These are phyloP conservation scores for Dendrolimus punctatus DNA, from an alignment of 1,140 invertebrate genomes.

Conservation along the genomic window DNA sequence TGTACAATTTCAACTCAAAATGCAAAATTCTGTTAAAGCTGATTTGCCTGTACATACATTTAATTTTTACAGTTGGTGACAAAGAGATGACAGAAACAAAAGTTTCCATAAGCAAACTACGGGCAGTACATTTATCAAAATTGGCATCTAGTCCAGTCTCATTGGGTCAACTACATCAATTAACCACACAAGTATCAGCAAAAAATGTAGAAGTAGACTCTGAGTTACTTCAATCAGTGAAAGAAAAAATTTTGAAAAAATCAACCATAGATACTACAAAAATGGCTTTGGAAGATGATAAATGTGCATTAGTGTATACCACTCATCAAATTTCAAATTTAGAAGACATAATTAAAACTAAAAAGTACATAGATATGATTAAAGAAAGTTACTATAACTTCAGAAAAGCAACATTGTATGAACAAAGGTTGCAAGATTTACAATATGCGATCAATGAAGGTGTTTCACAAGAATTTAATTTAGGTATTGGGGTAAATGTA, in stretches of 20 bases:
- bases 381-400: constrained; percentile 70
- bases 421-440: constrained; percentile 62
- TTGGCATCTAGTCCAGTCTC: constrained; percentile 73
- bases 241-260: constrained; percentile 58
- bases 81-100: constrained; percentile 74
- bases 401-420: constrained; percentile 61
- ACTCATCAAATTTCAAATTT: constrained; percentile 45
- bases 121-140: constrained; percentile 75
- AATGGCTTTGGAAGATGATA: constrained; percentile 55
- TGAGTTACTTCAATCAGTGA: constrained; percentile 61
- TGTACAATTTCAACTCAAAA: too few species aligned
- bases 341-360: constrained; percentile 52
- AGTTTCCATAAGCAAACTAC: constrained; percentile 76
- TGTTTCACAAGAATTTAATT: constrained; percentile 52
- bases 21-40: background rate
- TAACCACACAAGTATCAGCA: constrained; percentile 54
- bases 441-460: constrained; percentile 68
- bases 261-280: constrained; percentile 11
- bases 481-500: constrained; percentile 11
- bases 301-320: constrained; percentile 61
- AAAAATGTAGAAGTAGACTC: constrained; percentile 48
- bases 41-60: background rate
- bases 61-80: constrained; percentile 71
- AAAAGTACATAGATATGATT: constrained; percentile 52
- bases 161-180: constrained; percentile 73